phyloP scores from a whole-genome alignment of 2,888 invertebrate species.

The Bruchidius siliquastri region DNA sequence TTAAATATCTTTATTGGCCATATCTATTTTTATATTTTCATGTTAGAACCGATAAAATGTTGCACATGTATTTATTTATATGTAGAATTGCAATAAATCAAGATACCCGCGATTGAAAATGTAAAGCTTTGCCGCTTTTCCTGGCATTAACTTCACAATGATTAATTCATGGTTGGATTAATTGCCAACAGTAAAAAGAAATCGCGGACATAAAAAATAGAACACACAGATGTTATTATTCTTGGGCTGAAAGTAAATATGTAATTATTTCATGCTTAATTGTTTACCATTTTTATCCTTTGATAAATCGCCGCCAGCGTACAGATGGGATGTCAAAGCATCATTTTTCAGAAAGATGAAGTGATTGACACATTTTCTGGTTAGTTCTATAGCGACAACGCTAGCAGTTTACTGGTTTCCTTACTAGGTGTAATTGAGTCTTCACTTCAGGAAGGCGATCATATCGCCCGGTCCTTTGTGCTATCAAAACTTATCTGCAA shows the following conservation, averaged over 20 bases:
- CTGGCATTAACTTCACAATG: neutral
- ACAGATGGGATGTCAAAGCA: neutral
- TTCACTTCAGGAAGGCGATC: neutral
- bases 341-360: neutral
- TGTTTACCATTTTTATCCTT: neutral
- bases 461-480: neutral
- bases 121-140: neutral
- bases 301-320: neutral
- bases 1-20: neutral
- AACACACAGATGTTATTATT: neutral
- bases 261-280: neutral
- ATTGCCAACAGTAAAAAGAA: neutral
- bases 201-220: neutral
- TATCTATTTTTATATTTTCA: neutral
- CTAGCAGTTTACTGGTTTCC: neutral
- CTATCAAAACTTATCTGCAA: neutral
- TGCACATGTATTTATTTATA: neutral
- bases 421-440: neutral
- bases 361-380: neutral
- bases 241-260: neutral
- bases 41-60: neutral
- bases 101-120: neutral
- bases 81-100: neutral
- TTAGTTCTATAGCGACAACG: too few species aligned
- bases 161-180: neutral